Base-by-base conservation (phyloP, 2,797 vertebrate species). In the Selene dorsalis region DNA sequence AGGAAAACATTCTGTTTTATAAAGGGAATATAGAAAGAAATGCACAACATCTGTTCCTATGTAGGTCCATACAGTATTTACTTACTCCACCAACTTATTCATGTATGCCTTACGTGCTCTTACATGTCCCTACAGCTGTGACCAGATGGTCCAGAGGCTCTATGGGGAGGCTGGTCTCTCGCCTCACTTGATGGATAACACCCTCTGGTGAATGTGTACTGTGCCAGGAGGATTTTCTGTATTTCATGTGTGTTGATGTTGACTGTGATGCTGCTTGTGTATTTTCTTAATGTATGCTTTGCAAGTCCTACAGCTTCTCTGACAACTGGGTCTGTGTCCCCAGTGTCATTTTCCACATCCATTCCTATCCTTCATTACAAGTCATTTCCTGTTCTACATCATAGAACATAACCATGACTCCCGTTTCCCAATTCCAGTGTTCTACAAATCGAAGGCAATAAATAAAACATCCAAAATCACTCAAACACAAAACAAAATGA, bases 101-200 rank as follows among this genome's bases (percentile, higher is more conserved):
- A 55, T 70, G 53, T 68, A 24, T 53, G 57, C 81, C 57, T 78
- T 59, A 16, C 30, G 6, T 65, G 52, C 70, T 79, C 38, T 66
- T 45, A 32, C 55, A 38, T 66, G 63, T 80, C 69, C 69, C 66
- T 35, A 41, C 14, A 71, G 77, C 73, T 77, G 79, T 64, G 73
- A 80, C 62, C 63, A 59, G 69, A 77, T 63, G 56, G 52, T 80
- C 70, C 28, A 32, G 38, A 52, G 59, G 26, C 74, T 79, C 81
- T 52, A 18, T n/a, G 18, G 66, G 82, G 70, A 81, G 67, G 24
- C 35, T 24, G 28, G 10, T 41, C 10, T 69, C 62, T 69, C 1
- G 16, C 63, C 73, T 74, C 55, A 65, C 39, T 69, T 79, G 83
- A 90, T 87, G 75, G 63, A 83, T 88, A 73, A 80, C 53, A 77